Conservation (phyloP, 2,797 vertebrate species). For the Smutsia gigantea region DNA sequence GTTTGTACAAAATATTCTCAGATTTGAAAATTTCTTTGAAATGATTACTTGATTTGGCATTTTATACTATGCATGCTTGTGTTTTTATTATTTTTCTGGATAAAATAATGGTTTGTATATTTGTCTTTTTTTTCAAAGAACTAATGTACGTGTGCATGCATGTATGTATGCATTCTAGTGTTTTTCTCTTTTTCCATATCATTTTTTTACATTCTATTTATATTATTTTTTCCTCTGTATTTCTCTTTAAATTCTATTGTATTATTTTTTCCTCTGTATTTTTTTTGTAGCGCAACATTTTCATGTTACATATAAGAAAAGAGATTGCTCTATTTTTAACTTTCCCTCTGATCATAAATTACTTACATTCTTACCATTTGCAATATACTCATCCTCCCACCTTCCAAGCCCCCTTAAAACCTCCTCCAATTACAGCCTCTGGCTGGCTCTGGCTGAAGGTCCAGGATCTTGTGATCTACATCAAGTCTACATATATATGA, state of each 20-base stretch:
- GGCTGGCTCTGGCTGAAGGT: too few relatives aligned
- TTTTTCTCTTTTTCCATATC: background rate
- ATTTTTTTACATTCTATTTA: background rate
- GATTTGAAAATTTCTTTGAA: background rate
- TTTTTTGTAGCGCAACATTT: background rate
- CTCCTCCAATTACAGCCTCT: too few relatives aligned
- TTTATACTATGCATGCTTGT: background rate
- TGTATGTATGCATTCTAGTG: background rate
- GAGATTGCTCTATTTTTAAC: too few relatives aligned
- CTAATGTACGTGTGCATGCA: background rate
- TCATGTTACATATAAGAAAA: too few relatives aligned
- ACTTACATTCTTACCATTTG: too few relatives aligned
- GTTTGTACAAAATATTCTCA: background rate
- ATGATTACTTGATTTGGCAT: background rate
- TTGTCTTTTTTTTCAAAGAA: background rate
- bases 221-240: background rate
- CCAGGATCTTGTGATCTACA: too few relatives aligned
- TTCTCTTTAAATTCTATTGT: background rate
- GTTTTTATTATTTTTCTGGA: background rate
- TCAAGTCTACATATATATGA: too few relatives aligned
- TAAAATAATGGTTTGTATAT: background rate
- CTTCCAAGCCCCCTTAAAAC: too few relatives aligned
- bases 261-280: background rate
- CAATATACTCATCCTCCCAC: too few relatives aligned
- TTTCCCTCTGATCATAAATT: too few relatives aligned